Conservation (phyloP, 2,113 vertebrate genomes). For the Serinus canaria region DNA sequence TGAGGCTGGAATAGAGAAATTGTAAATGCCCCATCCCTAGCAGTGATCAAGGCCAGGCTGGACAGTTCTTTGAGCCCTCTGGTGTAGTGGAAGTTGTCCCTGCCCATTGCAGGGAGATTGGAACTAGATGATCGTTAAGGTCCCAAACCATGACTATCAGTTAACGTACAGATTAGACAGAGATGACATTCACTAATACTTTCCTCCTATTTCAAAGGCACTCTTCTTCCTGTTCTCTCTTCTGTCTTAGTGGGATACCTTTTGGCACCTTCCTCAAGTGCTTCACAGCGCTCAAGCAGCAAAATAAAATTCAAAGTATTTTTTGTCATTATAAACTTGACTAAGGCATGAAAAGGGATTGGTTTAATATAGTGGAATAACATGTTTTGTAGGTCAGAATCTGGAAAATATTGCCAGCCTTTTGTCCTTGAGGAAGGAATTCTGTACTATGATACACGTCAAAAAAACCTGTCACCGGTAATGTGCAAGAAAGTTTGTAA, state of each 20-base stretch:
- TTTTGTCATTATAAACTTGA: not conserved
- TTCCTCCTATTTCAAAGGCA: not conserved
- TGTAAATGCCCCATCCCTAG: not conserved
- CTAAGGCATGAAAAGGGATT: not conserved
- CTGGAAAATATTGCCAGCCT: not conserved
- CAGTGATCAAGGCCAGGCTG: not conserved
- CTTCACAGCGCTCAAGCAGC: not conserved
- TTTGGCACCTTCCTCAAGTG: not conserved
- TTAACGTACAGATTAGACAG: not conserved
- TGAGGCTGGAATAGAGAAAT: not conserved
- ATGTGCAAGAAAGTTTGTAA: not conserved
- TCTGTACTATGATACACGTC: not conserved
- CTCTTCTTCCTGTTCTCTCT: not conserved
- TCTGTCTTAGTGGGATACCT: not conserved
- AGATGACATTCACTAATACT: not conserved
- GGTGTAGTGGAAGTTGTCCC: not conserved
- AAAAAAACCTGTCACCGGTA: not conserved
- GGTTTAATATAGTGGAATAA: not conserved
- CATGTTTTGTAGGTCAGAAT: not conserved
- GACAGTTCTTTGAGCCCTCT: not conserved
- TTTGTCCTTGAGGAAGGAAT: not conserved
- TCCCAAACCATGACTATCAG: not conserved
- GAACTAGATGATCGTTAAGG: not conserved
- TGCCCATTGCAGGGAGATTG: rapidly evolving
- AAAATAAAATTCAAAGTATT: not conserved